phyloP scores from a whole-genome alignment of 2,113 vertebrate genomes.

The Indri indri region DNA sequence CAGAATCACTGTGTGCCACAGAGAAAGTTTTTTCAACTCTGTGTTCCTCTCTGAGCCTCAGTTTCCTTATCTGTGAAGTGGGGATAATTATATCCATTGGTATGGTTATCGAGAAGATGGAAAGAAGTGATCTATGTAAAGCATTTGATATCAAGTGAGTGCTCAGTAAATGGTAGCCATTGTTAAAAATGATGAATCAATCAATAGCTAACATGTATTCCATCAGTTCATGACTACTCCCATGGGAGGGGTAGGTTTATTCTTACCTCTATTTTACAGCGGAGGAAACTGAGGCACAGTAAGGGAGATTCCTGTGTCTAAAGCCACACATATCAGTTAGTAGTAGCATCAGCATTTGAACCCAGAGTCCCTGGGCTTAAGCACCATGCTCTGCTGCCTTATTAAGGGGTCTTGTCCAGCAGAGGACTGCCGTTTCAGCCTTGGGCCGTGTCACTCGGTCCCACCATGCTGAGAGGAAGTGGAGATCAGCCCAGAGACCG shows the following conservation, averaged over 20 bases:
- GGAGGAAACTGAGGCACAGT: neutral
- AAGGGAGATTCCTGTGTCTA: neutral
- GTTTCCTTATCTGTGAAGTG: neutral
- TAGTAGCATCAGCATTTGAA: neutral
- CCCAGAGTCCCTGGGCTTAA: neutral
- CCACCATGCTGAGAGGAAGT: neutral
- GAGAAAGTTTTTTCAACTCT: neutral
- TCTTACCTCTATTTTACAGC: neutral
- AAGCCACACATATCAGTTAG: neutral
- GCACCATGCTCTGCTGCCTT: neutral
- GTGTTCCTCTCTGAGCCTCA: neutral
- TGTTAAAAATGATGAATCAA: neutral
- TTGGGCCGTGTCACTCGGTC: neutral
- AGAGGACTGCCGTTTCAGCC: neutral
- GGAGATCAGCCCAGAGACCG: neutral
- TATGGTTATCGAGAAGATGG: neutral
- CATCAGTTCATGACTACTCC: no score
- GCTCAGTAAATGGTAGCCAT: neutral
- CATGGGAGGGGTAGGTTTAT: neutral
- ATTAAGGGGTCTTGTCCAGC: no score
- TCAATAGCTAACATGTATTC: neutral
- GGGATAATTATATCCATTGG: neutral
- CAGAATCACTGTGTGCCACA: neutral
- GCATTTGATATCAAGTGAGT: neutral
- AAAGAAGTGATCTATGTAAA: neutral